Percentiles rank a stretch among this genome's conserved stretches.
phyloP scores from a whole-genome alignment of 2,113 vertebrate genomes.

The Microcebus griseorufus region DNA sequence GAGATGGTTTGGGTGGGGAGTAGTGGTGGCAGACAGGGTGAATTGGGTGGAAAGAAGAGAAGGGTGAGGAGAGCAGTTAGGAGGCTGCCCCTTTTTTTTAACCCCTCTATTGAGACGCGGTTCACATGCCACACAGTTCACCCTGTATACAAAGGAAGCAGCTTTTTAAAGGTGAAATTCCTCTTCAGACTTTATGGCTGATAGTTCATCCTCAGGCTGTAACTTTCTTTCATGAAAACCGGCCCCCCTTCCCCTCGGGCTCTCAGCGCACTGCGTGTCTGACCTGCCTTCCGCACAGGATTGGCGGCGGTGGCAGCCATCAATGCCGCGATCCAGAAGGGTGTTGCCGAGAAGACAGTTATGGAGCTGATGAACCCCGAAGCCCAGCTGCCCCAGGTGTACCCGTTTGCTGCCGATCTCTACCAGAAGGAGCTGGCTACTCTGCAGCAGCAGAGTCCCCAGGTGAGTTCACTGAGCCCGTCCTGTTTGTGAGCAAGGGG shows the following conservation, averaged over 20 bases:
- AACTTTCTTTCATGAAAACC: not conserved
- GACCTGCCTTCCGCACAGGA: conserved; percentile 81
- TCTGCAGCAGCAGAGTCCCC: conserved; percentile 94
- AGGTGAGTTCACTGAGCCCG: conserved; percentile 82
- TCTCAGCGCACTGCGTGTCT: not conserved
- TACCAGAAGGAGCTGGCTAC: conserved; percentile 95
- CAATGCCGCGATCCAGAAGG: conserved; percentile 90
- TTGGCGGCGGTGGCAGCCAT: conserved; percentile 91
- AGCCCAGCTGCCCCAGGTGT: conserved; percentile 95
- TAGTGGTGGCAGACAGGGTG: not conserved
- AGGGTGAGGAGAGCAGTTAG: not conserved
- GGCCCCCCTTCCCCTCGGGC: not conserved
- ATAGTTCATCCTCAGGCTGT: not conserved
- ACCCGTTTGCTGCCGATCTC: conserved; percentile 91
- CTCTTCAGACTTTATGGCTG: not conserved
- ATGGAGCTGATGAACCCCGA: conserved; percentile 94
- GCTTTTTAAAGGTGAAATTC: not conserved
- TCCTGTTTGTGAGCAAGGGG: not conserved
- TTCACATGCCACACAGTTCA: not conserved
- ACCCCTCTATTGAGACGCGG: rapidly evolving
- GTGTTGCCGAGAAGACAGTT: conserved; percentile 91
- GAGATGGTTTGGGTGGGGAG: not conserved
- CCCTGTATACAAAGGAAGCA: not conserved
- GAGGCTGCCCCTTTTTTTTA: not conserved
- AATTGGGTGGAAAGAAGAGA: not conserved